Conservation (phyloP, 1,140 invertebrate genomes). For the Sarcophaga peregrina region DNA sequence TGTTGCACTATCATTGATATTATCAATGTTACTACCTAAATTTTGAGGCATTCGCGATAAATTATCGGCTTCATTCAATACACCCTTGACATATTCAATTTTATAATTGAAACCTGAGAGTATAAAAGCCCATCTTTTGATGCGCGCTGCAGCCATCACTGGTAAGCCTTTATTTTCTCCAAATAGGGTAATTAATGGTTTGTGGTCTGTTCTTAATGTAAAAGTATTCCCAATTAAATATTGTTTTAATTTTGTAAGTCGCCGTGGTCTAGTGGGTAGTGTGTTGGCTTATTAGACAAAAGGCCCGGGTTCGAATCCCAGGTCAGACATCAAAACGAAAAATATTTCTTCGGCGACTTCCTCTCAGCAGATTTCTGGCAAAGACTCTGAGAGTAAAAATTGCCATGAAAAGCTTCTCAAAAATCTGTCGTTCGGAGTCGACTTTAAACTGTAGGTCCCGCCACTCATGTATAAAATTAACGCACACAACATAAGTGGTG, state of each 20-base stretch:
- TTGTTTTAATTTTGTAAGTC: constrained; percentile 70
- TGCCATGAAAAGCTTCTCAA: too few species aligned
- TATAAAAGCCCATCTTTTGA: constrained; percentile 62
- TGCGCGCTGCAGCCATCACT: constrained; percentile 54
- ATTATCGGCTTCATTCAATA: constrained; percentile 43
- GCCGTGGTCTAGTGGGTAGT: too few species aligned
- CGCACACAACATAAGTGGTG: too few species aligned
- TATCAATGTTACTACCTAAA: not conserved
- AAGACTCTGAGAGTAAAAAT: too few species aligned
- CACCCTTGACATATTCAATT: constrained; percentile 55
- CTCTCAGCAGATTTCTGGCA: too few species aligned
- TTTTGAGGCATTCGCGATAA: constrained; percentile 43
- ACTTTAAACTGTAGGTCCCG: too few species aligned
- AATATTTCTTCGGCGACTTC: too few species aligned
- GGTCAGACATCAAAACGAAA: too few species aligned
- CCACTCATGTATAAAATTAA: too few species aligned
- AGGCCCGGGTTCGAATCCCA: too few species aligned
- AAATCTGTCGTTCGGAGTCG: too few species aligned
- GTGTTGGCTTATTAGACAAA: too few species aligned
- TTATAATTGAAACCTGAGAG: constrained; percentile 61
- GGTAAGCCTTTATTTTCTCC: constrained; percentile 57
- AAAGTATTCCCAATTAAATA: constrained; percentile 70
- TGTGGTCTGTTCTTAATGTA: constrained; percentile 68
- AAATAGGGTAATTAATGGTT: constrained; percentile 68
- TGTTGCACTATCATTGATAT: constrained; percentile 19